These are phyloP conservation scores for Melanotaenia pygmaea DNA, from an alignment of 2,797 vertebrate species.

Conservation along the genomic window DNA sequence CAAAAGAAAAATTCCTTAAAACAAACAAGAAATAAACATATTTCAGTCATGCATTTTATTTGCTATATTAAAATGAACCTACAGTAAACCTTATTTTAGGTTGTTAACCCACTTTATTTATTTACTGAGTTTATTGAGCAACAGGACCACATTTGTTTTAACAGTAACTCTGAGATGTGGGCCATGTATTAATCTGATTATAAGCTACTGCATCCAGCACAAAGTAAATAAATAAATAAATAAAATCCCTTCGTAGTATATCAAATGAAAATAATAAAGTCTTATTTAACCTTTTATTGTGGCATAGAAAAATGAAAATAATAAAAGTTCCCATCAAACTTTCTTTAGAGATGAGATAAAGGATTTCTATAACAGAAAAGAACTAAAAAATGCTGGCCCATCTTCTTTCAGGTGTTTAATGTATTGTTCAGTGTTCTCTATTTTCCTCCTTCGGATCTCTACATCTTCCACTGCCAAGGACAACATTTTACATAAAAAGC, in stretches of 20 bases:
- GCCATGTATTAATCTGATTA: background rate
- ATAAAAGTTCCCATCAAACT: background rate
- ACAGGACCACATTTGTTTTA: background rate
- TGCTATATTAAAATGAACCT: no score
- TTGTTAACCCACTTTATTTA: no score
- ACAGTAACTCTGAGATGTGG: background rate
- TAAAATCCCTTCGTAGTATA: background rate
- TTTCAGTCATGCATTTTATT: no score
- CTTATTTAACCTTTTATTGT: background rate
- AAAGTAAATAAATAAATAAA: background rate
- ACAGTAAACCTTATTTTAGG: no score
- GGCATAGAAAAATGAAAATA: background rate
- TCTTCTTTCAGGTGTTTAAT: background rate
- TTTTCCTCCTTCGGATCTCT: background rate
- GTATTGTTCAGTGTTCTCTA: background rate
- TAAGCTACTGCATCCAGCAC: background rate
- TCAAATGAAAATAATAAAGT: background rate
- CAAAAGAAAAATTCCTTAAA: no score
- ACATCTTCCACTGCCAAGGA: constrained; percentile 1
- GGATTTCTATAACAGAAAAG: background rate
- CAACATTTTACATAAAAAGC: background rate
- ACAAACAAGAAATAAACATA: no score
- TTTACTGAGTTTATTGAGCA: background rate
- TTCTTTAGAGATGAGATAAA: background rate
- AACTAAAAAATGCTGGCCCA: background rate